These are phyloP conservation scores for Gymnobelideus leadbeateri DNA, from an alignment of 2,113 vertebrate genomes.

Conservation along the genomic window DNA sequence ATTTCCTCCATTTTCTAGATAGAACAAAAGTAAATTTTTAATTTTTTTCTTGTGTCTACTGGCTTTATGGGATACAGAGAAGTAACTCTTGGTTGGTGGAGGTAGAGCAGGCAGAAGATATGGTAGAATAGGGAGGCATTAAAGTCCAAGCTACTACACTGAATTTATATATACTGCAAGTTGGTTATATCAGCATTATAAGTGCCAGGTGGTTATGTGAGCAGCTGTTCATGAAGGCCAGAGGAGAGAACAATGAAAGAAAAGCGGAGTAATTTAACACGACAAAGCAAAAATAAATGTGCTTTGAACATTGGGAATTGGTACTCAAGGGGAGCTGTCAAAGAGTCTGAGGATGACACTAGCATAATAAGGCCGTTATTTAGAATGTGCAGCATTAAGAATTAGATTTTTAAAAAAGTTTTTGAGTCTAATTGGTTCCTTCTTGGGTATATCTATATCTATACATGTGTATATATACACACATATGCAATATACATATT, in stretches of 20 bases:
- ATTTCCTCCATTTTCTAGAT: neutral
- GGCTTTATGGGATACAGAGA: neutral
- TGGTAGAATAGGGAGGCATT: neutral
- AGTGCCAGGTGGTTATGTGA: slow-evolving; percentile 52
- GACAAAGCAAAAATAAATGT: slow-evolving; percentile 53
- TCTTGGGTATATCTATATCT: neutral
- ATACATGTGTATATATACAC: neutral
- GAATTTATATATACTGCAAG: slow-evolving; percentile 40
- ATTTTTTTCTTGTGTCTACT: neutral
- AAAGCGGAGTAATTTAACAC: slow-evolving; percentile 59
- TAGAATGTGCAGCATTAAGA: neutral
- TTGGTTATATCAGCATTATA: slow-evolving; percentile 17
- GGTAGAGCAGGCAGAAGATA: neutral
- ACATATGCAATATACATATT: neutral
- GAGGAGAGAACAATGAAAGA: slow-evolving; percentile 37
- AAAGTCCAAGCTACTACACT: slow-evolving; percentile 24
- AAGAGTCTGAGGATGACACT: slow-evolving; percentile 1
- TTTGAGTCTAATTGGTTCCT: neutral
- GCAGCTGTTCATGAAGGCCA: slow-evolving; percentile 53
- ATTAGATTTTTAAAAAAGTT: slow-evolving; percentile 7
- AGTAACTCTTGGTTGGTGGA: neutral
- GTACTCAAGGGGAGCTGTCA: neutral
- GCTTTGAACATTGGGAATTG: neutral
- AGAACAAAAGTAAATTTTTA: neutral
- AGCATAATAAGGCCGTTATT: neutral